A percentile compares a stretch with the other conserved stretches of the same genome.
phyloP scores from a whole-genome alignment of 2,888 invertebrate genomes.

The Trichopoda pennipes region DNA sequence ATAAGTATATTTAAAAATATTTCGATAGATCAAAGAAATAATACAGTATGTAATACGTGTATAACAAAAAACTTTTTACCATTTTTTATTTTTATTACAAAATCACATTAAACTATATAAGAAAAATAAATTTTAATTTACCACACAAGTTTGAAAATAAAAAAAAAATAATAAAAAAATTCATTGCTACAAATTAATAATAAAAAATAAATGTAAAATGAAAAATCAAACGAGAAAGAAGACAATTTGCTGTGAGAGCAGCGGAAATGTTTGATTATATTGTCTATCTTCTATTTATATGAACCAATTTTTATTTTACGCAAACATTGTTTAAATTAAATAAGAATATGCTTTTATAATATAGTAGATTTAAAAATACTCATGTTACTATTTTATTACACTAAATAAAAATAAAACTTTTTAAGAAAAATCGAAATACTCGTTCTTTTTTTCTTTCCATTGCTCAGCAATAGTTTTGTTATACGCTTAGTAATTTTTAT shows the following conservation, averaged over 20 bases:
- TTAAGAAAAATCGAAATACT: neutral
- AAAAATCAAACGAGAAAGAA: constrained; percentile 4
- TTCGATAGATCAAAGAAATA: neutral
- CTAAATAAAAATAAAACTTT: neutral
- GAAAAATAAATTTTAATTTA: constrained; percentile 10
- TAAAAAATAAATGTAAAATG: constrained; percentile 16
- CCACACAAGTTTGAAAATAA: neutral
- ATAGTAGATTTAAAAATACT: neutral
- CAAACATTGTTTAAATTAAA: constrained; percentile 30
- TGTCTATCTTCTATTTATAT: too few relatives aligned
- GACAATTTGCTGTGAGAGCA: constrained; percentile 13
- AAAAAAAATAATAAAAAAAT: constrained; percentile 11
- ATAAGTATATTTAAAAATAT: constrained; percentile 20
- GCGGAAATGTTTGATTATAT: constrained; percentile 8
- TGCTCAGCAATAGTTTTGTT: constrained; percentile 37
- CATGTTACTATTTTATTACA: constrained; percentile 9
- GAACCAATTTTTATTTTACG: neutral
- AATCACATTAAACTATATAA: constrained; percentile 8
- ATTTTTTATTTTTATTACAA: constrained; percentile 16
- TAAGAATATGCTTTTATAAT: constrained; percentile 22
- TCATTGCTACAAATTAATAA: constrained; percentile 29
- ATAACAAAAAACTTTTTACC: constrained; percentile 5
- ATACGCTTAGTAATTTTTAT: constrained; percentile 13
- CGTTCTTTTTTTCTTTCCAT: constrained; percentile 17
- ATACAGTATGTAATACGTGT: constrained; percentile 19